Percentiles rank a stretch among this genome's conserved stretches.
Evolutionary conservation across 1,140 invertebrate genomes (phyloP).

Genomic region (Chionoecetes opilio): DNA sequence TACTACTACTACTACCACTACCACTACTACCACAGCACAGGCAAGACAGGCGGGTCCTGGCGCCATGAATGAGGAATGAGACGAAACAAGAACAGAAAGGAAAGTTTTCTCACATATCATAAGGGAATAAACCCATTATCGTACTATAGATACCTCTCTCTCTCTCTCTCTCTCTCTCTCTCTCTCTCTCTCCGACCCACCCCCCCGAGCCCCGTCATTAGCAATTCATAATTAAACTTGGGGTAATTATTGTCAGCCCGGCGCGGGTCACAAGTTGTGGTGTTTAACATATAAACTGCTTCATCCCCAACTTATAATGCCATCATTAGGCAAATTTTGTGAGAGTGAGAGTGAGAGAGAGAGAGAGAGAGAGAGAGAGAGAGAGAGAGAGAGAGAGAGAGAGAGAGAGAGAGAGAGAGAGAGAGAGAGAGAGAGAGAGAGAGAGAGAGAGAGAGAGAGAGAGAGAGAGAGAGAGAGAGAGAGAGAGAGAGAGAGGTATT

Average conservation of each 20-base stretch:
- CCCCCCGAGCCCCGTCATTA: not conserved
- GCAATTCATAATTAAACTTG: no score
- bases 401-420: constrained; percentile 48
- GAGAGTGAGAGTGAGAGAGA: not conserved
- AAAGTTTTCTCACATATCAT: no score
- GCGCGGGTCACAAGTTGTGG: no score
- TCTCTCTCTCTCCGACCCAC: not conserved
- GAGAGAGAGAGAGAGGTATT: not conserved
- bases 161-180: not conserved
- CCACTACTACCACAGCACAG: no score
- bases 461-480: not conserved
- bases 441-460: not conserved
- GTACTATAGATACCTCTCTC: not conserved
- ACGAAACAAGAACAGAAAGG: no score
- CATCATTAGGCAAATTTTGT: no score
- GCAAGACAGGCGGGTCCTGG: no score
- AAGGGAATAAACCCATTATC: not conserved
- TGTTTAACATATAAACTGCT: no score
- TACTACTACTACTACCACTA: no score
- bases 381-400: constrained; percentile 48
- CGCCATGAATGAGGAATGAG: no score
- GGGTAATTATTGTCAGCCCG: no score
- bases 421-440: constrained; percentile 47
- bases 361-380: constrained; percentile 48
- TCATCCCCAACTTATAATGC: no score